phyloP scores from a whole-genome alignment of 30 jellyfish, hydroid and myxozoan species.

The Catostylus mosaicus region DNA sequence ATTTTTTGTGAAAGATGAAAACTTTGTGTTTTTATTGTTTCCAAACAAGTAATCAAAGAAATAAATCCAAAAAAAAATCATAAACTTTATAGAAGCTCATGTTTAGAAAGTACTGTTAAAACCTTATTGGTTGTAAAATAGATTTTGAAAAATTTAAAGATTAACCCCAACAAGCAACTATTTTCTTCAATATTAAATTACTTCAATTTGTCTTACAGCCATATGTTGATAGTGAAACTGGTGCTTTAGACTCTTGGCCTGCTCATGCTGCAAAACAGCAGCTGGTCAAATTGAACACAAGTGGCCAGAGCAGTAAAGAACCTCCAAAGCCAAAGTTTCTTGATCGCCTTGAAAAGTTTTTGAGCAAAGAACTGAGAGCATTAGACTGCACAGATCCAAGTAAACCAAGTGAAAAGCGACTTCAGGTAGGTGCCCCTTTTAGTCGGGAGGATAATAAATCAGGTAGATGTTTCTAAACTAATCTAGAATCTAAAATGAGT shows the following conservation, averaged over 20 bases:
- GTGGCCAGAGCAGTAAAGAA: conserved; percentile 28
- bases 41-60: too few species aligned
- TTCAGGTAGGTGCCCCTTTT: conserved; percentile 65
- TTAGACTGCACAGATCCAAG: conserved; percentile 62
- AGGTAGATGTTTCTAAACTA: too few species aligned
- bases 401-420: conserved; percentile 71
- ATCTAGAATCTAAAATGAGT: too few species aligned
- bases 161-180: too few species aligned
- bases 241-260: conserved; percentile 91
- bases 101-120: too few species aligned
- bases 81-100: too few species aligned
- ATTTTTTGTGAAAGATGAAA: too few species aligned
- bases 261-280: conserved; percentile 78
- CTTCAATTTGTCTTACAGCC: conserved; percentile 83
- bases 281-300: conserved; percentile 7
- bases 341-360: conserved; percentile 71
- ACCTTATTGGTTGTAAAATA: too few species aligned
- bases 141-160: too few species aligned
- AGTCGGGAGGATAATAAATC: not conserved
- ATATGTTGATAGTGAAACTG: conserved; percentile 74
- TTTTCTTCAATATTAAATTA: too few species aligned
- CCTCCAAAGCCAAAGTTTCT: conserved; percentile 85
- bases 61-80: too few species aligned
- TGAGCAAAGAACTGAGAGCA: conserved; percentile 68
- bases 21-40: too few species aligned